Conservation (phyloP, 2,113 vertebrate genomes). For the Dasyprocta punctata region DNA sequence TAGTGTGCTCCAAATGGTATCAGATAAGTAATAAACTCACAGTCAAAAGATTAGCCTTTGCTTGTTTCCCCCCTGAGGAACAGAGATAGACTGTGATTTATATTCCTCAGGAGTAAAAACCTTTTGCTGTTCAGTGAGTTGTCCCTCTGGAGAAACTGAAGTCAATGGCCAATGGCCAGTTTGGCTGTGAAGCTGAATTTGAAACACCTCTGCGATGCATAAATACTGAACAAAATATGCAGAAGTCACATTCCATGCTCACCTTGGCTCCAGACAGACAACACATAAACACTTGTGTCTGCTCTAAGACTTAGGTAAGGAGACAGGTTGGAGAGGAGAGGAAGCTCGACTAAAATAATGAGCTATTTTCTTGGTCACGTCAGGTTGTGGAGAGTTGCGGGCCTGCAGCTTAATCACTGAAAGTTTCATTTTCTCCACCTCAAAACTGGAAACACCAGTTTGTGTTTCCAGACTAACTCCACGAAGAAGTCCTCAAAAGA, state of each 20-base stretch:
- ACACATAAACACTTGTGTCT: conserved; percentile 34
- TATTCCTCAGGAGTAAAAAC: conserved; percentile 53
- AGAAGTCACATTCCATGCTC: not conserved
- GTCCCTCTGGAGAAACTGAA: conserved; percentile 6
- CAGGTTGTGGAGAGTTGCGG: not conserved
- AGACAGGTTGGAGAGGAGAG: not conserved
- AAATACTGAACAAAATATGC: conserved; percentile 53
- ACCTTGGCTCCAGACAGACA: not conserved
- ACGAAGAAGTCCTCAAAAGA: conserved; percentile 16
- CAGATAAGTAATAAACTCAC: conserved; percentile 15
- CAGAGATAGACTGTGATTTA: not conserved
- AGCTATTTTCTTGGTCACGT: not conserved
- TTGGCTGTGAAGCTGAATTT: conserved; percentile 51
- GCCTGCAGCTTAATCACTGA: not conserved
- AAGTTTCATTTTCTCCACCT: not conserved
- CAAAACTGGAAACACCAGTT: not conserved
- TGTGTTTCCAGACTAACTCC: not conserved
- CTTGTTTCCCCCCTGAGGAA: conserved; percentile 37
- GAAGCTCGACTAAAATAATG: not conserved
- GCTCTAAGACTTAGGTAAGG: not conserved
- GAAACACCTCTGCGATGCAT: conserved; percentile 45
- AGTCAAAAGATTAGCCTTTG: not conserved
- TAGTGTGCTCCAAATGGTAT: not conserved
- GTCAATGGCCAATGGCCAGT: conserved; percentile 40
- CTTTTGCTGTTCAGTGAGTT: conserved; percentile 30